Percentiles rank a stretch among this genome's conserved stretches.
phyloP scores from a whole-genome alignment of 2,113 vertebrate species.

The Sclerurus mexicanus region DNA sequence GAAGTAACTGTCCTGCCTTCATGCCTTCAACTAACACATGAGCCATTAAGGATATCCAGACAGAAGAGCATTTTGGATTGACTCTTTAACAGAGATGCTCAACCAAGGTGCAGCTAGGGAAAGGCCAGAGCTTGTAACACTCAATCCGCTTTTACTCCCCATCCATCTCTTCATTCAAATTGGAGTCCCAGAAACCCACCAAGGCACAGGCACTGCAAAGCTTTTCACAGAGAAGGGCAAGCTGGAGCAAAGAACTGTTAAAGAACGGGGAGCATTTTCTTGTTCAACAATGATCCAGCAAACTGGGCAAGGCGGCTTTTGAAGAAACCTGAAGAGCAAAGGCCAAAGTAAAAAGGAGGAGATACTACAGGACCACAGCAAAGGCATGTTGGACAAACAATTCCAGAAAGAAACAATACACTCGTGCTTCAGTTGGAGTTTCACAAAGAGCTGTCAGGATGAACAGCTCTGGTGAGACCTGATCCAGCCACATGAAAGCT shows the following conservation, averaged over 20 bases:
- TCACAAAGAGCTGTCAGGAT: neutral
- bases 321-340: neutral
- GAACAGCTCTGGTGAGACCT: neutral
- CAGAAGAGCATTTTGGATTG: neutral
- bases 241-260: neutral
- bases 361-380: neutral
- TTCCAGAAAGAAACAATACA: neutral
- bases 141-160: neutral
- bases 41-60: neutral
- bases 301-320: neutral
- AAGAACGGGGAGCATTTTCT: neutral
- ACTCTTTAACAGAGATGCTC: neutral
- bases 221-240: neutral
- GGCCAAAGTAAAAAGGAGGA: neutral
- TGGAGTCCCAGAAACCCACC: neutral
- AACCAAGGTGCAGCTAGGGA: neutral
- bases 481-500: neutral
- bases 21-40: accelerated
- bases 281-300: neutral
- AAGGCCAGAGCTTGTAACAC: neutral
- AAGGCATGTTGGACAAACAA: neutral
- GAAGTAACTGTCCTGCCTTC: neutral
- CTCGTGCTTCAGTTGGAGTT: neutral
- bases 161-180: neutral
- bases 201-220: neutral